Base-by-base conservation (phyloP, 2,113 vertebrate species). In the human region DNA sequence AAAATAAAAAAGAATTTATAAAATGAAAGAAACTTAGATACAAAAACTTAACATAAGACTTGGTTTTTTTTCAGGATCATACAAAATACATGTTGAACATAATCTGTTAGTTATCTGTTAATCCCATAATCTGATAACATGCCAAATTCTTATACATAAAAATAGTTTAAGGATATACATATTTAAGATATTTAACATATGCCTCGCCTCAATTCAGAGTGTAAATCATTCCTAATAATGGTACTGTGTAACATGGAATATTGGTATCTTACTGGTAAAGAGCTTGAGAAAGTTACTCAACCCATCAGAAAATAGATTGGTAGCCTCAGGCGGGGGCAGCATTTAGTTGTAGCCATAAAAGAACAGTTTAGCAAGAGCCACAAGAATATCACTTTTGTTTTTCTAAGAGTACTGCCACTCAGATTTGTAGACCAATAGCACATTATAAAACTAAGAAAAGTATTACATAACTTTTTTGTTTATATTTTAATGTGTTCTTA, bases 231-330 rank as follows among this genome's bases (percentile, higher is more conserved):
- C 90, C 27, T 81, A 17, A 55, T 43, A 35, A 32, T 59, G 27
- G 7, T 78, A 16, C 25, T 64, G 13, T 59, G 6, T 84, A 83
- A 80, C 35, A n/a, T 27, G 84, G 11, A 75, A 93, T 57, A 64
- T 83, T 93, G 75, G 1, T 66, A 68, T 78, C 55, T 85, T 90
- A 30, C 72, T 97, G 55, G 25, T 43, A 73, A 92, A 72, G 64
- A 96, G 80, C 32, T 85, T 89, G 76, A 93, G 93, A 94, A 95
- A 92, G 81, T 94, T 97, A 23, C 35, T 76, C 30, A 27, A 61
- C 38, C n/a, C 40, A 70, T 93, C 75, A 97, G 86, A 96, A 98
- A 92, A 84, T 89, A 97, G 94, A 96, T 98, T 52, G 96, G 61
- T 96, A 94, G 87, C 96, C 85, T 92, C 92, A 55, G 57, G 93